These are phyloP conservation scores for Leucophenga varia DNA, from an alignment of 1,140 invertebrate genomes.

Conservation along the genomic window DNA sequence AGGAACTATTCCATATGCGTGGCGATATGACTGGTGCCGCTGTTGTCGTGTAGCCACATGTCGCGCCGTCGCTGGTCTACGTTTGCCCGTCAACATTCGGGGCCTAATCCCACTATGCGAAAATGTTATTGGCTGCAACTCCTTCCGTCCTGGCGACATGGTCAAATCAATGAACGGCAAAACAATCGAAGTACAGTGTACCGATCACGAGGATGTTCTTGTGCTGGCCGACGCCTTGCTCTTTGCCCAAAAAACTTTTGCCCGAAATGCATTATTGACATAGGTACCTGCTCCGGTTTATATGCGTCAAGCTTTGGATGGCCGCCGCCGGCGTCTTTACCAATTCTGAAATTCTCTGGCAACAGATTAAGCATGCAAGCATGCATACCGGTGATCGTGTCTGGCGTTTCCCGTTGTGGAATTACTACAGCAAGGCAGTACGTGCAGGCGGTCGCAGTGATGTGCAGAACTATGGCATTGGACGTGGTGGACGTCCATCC, in stretches of 20 bases:
- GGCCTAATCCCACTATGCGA: constrained; percentile 77
- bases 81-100: constrained; percentile 72
- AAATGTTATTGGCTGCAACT: constrained; percentile 78
- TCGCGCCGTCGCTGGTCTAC: constrained; percentile 67
- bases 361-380: constrained; percentile 64
- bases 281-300: constrained; percentile 79
- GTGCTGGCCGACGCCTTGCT: constrained; percentile 86
- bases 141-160: constrained; percentile 82
- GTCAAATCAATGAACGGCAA: constrained; percentile 80
- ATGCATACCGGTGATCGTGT: constrained; percentile 75
- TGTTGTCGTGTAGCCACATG: constrained; percentile 72
- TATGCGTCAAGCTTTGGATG: constrained; percentile 67
- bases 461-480: constrained; percentile 71
- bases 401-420: constrained; percentile 85
- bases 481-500: constrained; percentile 71
- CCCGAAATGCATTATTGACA: constrained; percentile 68
- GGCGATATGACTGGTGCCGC: constrained; percentile 89
- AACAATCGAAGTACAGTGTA: constrained; percentile 84
- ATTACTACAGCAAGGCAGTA: constrained; percentile 70
- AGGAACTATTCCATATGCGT: constrained; percentile 62
- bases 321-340: constrained; percentile 76
- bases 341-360: constrained; percentile 64
- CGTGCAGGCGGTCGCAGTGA: constrained; percentile 67
- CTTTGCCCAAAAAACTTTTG: constrained; percentile 67
- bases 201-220: constrained; percentile 84